A percentile compares a stretch with the other conserved stretches of the same genome.
Conservation (phyloP, 2,113 vertebrate genomes). For the Grantiella picta region DNA sequence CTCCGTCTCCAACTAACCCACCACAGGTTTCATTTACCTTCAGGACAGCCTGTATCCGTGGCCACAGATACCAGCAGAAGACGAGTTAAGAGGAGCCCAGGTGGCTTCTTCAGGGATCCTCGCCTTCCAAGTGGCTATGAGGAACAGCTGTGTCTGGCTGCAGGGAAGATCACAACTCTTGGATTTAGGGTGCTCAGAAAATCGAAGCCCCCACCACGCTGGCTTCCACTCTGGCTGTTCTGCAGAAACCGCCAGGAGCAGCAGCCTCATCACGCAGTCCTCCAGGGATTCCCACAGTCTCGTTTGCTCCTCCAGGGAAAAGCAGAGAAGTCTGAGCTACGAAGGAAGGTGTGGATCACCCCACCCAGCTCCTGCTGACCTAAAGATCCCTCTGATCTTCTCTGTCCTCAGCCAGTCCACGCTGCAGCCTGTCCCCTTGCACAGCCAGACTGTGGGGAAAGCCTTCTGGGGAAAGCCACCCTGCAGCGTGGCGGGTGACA, state of each 20-base stretch:
- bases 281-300: neutral
- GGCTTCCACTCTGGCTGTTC: neutral
- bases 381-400: neutral
- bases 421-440: neutral
- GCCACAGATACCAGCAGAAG: neutral
- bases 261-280: neutral
- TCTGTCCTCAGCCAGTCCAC: neutral
- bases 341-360: neutral
- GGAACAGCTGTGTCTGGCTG: neutral
- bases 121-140: neutral
- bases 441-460: rapidly evolving
- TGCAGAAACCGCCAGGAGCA: neutral
- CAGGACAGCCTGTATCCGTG: neutral
- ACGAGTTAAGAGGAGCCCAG: neutral
- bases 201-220: neutral
- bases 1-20: neutral
- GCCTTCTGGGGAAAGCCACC: neutral
- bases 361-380: neutral
- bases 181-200: neutral
- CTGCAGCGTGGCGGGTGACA: neutral
- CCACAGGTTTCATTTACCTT: neutral
- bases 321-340: neutral
- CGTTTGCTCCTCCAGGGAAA: neutral
- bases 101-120: neutral
- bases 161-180: neutral